Conservation (phyloP, 2,797 vertebrate species). For the Toxotes lorentzi region DNA sequence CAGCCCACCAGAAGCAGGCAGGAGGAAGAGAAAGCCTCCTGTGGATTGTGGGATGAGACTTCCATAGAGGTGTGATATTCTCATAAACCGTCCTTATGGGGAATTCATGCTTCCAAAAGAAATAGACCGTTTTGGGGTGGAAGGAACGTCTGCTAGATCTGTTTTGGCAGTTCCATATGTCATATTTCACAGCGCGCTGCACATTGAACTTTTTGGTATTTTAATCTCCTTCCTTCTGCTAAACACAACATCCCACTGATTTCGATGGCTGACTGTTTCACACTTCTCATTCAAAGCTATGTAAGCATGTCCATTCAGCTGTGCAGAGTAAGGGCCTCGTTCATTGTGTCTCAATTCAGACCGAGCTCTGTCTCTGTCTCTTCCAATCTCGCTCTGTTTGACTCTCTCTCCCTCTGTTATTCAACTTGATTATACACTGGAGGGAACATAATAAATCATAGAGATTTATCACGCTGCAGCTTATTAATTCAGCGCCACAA, state of each 20-base stretch:
- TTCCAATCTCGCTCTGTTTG: constrained; percentile 47
- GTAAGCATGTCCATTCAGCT: constrained; percentile 60
- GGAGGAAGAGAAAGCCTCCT: constrained; percentile 71
- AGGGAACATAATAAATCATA: constrained; percentile 83
- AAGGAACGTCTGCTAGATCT: constrained; percentile 57
- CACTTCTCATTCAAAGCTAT: constrained; percentile 58
- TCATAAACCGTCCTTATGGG: constrained; percentile 72
- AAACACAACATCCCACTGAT: constrained; percentile 61
- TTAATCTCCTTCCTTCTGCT: constrained; percentile 69
- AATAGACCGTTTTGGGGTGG: constrained; percentile 42
- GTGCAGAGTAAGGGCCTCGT: constrained; percentile 53
- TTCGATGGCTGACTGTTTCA: constrained; percentile 64
- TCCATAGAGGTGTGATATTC: constrained; percentile 78
- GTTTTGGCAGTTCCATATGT: constrained; percentile 67
- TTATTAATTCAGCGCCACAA: constrained; percentile 85
- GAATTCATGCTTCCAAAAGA: constrained; percentile 58
- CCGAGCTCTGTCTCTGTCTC: constrained; percentile 49
- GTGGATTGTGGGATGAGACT: constrained; percentile 74
- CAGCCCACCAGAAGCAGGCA: constrained; percentile 73
- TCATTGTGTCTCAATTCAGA: constrained; percentile 60
- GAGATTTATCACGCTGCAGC: constrained; percentile 80
- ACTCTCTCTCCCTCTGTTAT: constrained; percentile 53
- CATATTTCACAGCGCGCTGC: constrained; percentile 55
- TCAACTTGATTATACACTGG: constrained; percentile 81
- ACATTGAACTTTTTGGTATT: constrained; percentile 69